phyloP scores from a whole-genome alignment of 1,140 invertebrate species.

The Dendrolimus punctatus region DNA sequence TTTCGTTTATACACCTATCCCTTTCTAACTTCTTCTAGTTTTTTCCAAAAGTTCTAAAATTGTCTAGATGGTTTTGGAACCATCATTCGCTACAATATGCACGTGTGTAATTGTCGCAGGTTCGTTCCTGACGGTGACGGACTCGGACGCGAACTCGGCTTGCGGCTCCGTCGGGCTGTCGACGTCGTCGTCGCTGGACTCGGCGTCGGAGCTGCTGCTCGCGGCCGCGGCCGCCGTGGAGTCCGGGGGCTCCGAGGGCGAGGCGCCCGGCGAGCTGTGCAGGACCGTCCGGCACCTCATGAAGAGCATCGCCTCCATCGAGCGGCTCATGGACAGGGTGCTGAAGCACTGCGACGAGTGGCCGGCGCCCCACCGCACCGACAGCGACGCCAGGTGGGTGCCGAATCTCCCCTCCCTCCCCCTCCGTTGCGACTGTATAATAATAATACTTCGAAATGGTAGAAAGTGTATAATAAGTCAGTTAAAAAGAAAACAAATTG shows the following conservation, averaged over 20 bases:
- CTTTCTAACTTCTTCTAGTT: no score
- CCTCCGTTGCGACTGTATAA: no score
- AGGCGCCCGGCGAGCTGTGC: slow-evolving; percentile 35
- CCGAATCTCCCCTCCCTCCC: no score
- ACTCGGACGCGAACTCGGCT: slow-evolving; percentile 31
- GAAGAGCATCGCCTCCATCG: slow-evolving; percentile 50
- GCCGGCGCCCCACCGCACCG: slow-evolving; percentile 21
- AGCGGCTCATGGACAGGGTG: slow-evolving; percentile 50
- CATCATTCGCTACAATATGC: no score
- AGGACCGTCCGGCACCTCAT: slow-evolving; percentile 43
- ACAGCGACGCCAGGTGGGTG: slow-evolving; percentile 20
- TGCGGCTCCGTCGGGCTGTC: slow-evolving; percentile 28
- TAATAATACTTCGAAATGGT: no score
- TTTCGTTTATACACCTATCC: no score
- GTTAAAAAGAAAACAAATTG: no score
- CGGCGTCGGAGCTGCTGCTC: slow-evolving; percentile 42
- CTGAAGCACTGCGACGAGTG: slow-evolving; percentile 43
- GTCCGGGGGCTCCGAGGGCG: slow-evolving; percentile 22
- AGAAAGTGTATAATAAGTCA: no score
- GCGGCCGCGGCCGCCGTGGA: slow-evolving; percentile 37
- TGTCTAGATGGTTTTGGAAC: no score
- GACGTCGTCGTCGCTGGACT: slow-evolving; percentile 35
- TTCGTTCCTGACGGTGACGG: slow-evolving; percentile 21
- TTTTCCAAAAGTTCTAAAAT: no score
- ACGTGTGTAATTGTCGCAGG: no score